Evolutionary conservation across 2,888 invertebrate genomes (phyloP), one percentile per base, ranked within the genome.

Genomic region (Eulithis prunata): DNA sequence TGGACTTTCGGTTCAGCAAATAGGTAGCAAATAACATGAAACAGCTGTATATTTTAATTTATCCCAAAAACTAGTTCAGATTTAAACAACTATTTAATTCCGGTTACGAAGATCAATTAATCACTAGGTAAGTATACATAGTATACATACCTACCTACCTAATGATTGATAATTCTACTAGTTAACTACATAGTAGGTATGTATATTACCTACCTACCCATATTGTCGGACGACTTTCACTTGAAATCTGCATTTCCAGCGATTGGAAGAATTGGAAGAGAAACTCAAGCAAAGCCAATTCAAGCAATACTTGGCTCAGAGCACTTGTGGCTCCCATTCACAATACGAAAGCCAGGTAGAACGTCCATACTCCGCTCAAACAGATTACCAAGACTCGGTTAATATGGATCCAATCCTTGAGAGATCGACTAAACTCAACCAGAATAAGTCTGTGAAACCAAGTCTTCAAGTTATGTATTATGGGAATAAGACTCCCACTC

Each of bases 221-320:
- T 53, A 41, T 66, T 52, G 57, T 28, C 38, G 14, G 62, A 64
- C 49, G 21, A 76, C 80, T 84, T 80, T 81, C 78, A 75, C 79
- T 74, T 61, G 69, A 62, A 69, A 80, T 77, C 75, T 75, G 75
- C 64, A 70, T 75, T 82, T 80, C 65, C 79, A 91, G 90, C 80
- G 85, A 65, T 75, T 92, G 52, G 89, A 90, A 77, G 91, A 91
- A 62, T 71, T 93, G 60, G 93, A 93, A 72, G 90, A 92, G 78
- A 91, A 91, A 85, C 76, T 90, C 0, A 92, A 90, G 70, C 90
- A 91, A 67, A 88, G 76, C 62, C 86, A 91, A 69, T 93, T 93
- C 74, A 91, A 91, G 69, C 86, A 91, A 71, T 91, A 88, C 69
- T 78, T 92, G 47, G 88, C 84, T 0, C 87, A 90, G 62, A 88